Base-by-base conservation (phyloP, 2,113 vertebrate species). In the Leptobrachium ailaonicum region DNA sequence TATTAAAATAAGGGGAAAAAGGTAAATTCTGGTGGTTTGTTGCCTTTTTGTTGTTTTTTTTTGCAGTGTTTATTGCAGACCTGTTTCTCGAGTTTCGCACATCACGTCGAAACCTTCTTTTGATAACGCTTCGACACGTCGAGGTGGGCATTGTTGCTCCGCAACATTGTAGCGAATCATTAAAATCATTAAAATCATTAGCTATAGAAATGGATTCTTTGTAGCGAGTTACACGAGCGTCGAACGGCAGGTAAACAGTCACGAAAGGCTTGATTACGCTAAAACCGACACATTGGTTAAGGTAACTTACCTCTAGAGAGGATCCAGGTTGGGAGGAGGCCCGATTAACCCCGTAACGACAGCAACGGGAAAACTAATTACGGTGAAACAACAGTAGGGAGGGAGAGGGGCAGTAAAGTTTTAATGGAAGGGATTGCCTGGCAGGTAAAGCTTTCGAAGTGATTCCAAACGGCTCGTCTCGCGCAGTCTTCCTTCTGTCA, bases 401-500 rank as follows among this genome's bases (percentile, higher is more conserved):
- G 2, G 45, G 44, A 12, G 11, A 32, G 41, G 53, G 64, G 2
- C 41, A 41, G 75, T 50, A 73, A 80, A 80, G 70, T 73, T 80
- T 80, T 73, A 80, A 80, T 73, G 77, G 64, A 80, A 73, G 62
- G 71, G 70, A 66, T 73, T 80, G 62, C 72, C 70, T 66, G 70
- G 60, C 73, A 80, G 77, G 70, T 73, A 73, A n/a, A 47, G 40
- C 71, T 66, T 80, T 73, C 70, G 58, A 80, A 80, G 53, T 44
- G 77, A 73, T 73, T 80, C 67, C 77, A 73, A 32, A 32, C 14
- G 47, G 53, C 50, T 80, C 71, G 54, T 66, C 70, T 80, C 62
- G 64, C 73, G 66, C 77, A 80, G 32, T 70, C 77, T 73, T 73
- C 77, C 71, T 80, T 80, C 71, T 80, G 63, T 73, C 77, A 80